Percentiles rank a stretch among this genome's conserved stretches.
phyloP scores from a whole-genome alignment of 2,113 vertebrate genomes.

The Onychostruthus taczanowskii region DNA sequence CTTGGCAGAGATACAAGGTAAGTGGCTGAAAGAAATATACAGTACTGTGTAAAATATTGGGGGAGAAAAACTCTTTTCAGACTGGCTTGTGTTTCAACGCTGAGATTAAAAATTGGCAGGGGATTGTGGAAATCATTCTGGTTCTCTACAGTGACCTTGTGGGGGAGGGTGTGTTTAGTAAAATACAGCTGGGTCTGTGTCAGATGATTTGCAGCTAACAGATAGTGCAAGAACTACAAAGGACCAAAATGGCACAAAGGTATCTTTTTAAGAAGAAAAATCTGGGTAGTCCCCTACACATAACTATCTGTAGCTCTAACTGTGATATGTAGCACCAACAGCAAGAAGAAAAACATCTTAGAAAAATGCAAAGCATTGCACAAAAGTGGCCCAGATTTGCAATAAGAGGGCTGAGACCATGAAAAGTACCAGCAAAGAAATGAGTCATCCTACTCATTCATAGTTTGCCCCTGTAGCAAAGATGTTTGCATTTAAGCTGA shows the following conservation, averaged over 20 bases:
- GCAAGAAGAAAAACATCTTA: background rate
- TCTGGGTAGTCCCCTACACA: background rate
- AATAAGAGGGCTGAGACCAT: background rate
- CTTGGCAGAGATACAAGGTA: background rate
- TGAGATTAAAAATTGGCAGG: background rate
- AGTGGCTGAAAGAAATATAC: background rate
- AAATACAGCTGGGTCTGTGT: constrained; percentile 6
- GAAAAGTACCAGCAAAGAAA: background rate
- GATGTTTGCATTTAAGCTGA: background rate
- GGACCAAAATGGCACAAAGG: background rate
- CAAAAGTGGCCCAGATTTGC: background rate
- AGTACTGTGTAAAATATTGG: background rate
- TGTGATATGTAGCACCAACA: background rate
- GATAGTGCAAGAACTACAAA: background rate
- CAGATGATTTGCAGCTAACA: constrained; percentile 12
- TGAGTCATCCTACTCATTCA: background rate
- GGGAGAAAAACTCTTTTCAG: background rate
- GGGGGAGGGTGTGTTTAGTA: background rate
- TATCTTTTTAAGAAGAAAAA: background rate
- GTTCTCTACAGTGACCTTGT: background rate
- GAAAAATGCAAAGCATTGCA: background rate
- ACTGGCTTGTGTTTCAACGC: background rate
- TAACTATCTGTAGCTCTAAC: background rate
- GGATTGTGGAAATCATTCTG: background rate
- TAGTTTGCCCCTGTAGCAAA: background rate